These are phyloP conservation scores for Acanthisitta chloris DNA, from an alignment of 2,113 vertebrate genomes.

Conservation along the genomic window DNA sequence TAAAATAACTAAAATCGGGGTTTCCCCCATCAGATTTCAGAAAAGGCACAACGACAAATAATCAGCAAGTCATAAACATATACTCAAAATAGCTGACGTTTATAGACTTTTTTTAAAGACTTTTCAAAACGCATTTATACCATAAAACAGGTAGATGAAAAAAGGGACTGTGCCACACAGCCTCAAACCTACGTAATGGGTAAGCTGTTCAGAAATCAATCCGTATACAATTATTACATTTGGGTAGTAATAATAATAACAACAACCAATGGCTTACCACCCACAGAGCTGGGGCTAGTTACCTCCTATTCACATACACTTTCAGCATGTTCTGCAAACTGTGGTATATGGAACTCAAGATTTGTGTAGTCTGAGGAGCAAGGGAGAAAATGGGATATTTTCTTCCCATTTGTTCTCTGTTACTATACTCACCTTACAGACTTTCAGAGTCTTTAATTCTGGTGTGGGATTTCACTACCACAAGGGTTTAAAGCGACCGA, in stretches of 20 bases:
- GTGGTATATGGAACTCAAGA: background rate
- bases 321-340: background rate
- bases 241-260: background rate
- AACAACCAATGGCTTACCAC: background rate
- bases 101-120: background rate
- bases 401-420: background rate
- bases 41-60: constrained; percentile 5
- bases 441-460: background rate
- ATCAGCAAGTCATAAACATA: constrained; percentile 20
- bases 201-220: background rate
- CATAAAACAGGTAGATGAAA: background rate
- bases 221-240: background rate
- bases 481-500: background rate
- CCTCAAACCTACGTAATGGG: background rate
- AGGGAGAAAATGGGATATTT: background rate
- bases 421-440: background rate
- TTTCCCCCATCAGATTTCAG: constrained; percentile 46
- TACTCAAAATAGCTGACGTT: background rate
- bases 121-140: background rate
- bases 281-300: background rate
- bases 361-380: background rate
- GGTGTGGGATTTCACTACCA: background rate
- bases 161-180: background rate
- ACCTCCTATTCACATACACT: background rate
- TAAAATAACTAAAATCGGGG: constrained; percentile 54